Conservation (phyloP, 2,113 vertebrate genomes). For the Syngnathus typhle region DNA sequence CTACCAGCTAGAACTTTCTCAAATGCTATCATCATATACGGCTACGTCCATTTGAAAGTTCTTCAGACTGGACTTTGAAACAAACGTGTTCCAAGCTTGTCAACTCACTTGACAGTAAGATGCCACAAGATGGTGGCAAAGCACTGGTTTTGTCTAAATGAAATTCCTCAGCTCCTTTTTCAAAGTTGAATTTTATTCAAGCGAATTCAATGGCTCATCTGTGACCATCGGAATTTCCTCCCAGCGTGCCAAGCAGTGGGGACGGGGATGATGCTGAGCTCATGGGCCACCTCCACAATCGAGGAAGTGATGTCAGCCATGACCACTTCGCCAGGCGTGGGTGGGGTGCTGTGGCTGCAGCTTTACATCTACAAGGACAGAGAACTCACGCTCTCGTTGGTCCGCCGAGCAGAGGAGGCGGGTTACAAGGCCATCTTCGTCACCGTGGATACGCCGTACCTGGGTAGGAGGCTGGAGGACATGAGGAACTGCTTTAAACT, state of each 20-base stretch:
- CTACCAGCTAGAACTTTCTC: not conserved
- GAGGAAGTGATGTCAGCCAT: slow-evolving; percentile 79
- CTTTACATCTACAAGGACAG: slow-evolving; percentile 92
- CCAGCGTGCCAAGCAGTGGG: slow-evolving; percentile 79
- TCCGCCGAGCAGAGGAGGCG: slow-evolving; percentile 76
- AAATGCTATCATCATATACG: not conserved
- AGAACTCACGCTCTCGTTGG: slow-evolving; percentile 77
- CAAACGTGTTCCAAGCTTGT: too few relatives aligned
- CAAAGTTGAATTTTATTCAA: too few relatives aligned
- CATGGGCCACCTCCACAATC: slow-evolving; percentile 90
- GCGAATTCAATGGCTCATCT: too few relatives aligned
- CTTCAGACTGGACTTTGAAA: too few relatives aligned
- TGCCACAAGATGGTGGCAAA: not conserved
- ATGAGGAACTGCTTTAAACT: slow-evolving; percentile 89
- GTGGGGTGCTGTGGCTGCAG: slow-evolving; percentile 79
- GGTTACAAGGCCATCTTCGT: slow-evolving; percentile 88
- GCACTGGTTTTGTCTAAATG: not conserved
- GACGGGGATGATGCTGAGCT: slow-evolving; percentile 95
- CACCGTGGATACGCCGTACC: slow-evolving; percentile 88
- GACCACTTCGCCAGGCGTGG: not conserved
- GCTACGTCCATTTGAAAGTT: too few relatives aligned
- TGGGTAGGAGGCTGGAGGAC: slow-evolving; percentile 81
- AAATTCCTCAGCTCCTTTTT: not conserved
- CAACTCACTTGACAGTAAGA: too few relatives aligned
- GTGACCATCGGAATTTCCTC: slow-evolving; percentile 1